Conservation (phyloP, 1,140 invertebrate species). For the Polyergus mexicanus region DNA sequence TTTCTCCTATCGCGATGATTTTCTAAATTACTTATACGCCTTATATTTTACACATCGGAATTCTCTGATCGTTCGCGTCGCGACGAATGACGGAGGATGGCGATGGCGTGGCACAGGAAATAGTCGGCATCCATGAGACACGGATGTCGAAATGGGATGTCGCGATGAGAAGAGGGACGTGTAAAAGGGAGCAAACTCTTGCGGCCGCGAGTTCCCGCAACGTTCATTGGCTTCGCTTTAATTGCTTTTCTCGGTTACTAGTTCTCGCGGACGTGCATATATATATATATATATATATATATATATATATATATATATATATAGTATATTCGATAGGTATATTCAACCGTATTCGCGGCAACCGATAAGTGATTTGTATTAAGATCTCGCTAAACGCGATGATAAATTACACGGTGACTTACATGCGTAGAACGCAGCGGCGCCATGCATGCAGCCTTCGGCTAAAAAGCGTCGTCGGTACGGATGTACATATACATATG, state of each 20-base stretch:
- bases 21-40: constrained; percentile 66
- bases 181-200: constrained; percentile 12
- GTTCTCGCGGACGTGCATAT: constrained; percentile 48
- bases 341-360: constrained; percentile 46
- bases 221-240: constrained; percentile 67
- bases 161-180: neutral
- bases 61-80: constrained; percentile 18
- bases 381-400: constrained; percentile 79
- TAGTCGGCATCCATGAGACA: neutral
- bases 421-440: constrained; percentile 63
- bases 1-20: constrained; percentile 54
- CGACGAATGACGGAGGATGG: neutral
- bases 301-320: too few species aligned
- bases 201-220: constrained; percentile 50
- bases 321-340: too few species aligned
- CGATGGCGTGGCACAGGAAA: constrained; percentile 28
- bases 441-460: constrained; percentile 50
- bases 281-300: neutral
- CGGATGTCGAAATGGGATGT: neutral
- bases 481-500: neutral
- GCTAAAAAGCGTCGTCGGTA: constrained; percentile 62
- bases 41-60: neutral
- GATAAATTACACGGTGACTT: constrained; percentile 78
- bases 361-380: constrained; percentile 80
- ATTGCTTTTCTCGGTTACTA: constrained; percentile 75